These are phyloP conservation scores for Amazona ochrocephala DNA, from an alignment of 2,797 vertebrate genomes.

Conservation along the genomic window DNA sequence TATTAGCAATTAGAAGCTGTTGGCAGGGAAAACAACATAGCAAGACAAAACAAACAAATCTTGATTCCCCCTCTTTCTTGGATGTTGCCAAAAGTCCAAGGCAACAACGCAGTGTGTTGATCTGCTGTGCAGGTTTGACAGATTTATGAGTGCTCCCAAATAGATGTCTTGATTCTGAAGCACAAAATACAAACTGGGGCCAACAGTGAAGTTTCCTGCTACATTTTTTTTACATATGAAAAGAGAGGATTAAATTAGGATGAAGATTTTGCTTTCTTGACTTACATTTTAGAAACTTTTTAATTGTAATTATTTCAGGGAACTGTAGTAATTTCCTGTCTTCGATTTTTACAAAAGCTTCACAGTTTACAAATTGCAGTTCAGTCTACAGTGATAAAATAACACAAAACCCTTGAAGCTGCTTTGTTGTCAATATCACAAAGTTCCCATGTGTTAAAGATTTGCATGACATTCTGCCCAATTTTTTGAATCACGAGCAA, in stretches of 20 bases:
- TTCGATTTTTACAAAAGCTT: conserved; percentile 31
- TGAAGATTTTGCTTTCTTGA: not conserved
- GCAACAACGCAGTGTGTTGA: conserved; percentile 35
- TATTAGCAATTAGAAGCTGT: conserved; percentile 41
- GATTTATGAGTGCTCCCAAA: conserved; percentile 62
- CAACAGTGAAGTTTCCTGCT: conserved; percentile 12
- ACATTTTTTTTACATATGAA: not conserved
- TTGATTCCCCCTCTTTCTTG: conserved; percentile 1
- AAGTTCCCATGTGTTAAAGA: conserved; percentile 12
- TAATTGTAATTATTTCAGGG: not conserved
- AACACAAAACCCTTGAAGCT: not conserved
- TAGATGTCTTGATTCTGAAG: conserved; percentile 33
- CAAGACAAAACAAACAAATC: conserved; percentile 58
- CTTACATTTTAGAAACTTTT: not conserved
- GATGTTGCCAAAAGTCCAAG: conserved; percentile 63
- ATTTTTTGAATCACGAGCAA: conserved; percentile 1
- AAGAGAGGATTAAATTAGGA: not conserved
- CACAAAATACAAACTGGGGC: conserved; percentile 18
- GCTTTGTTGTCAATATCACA: conserved; percentile 14
- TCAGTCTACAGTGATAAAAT: conserved; percentile 21
- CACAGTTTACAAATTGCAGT: not conserved
- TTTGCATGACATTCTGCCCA: not conserved
- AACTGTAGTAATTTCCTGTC: not conserved
- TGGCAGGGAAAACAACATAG: conserved; percentile 34
- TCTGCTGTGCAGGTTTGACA: conserved; percentile 41